phyloP scores from a whole-genome alignment of 2,888 invertebrate species.

The Candidula unifasciata region DNA sequence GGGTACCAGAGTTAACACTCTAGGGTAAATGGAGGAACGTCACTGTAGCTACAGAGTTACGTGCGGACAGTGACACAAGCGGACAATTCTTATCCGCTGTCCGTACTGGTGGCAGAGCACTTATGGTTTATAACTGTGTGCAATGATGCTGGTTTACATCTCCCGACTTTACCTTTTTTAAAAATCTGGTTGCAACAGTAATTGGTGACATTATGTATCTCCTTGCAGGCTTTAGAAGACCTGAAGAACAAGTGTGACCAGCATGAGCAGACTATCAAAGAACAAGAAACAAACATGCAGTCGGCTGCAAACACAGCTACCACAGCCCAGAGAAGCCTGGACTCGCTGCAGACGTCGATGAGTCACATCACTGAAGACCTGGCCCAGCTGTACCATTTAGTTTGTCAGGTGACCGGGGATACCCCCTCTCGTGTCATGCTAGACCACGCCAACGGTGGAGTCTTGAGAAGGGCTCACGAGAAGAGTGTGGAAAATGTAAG shows the following conservation, averaged over 20 bases:
- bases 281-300: slow-evolving; percentile 86
- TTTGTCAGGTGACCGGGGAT: slow-evolving; percentile 97
- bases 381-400: slow-evolving; percentile 96
- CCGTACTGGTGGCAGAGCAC: too few relatives aligned
- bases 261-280: slow-evolving; percentile 85
- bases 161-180: too few relatives aligned
- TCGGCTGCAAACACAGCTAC: slow-evolving; percentile 85
- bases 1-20: too few relatives aligned
- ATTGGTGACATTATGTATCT: slow-evolving; percentile 17
- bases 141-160: too few relatives aligned
- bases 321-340: slow-evolving; percentile 79
- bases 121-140: too few relatives aligned
- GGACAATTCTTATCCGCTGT: too few relatives aligned
- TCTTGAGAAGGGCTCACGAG: slow-evolving; percentile 57
- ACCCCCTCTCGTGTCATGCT: slow-evolving; percentile 89
- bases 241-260: slow-evolving; percentile 86
- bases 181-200: too few relatives aligned
- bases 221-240: slow-evolving; percentile 84
- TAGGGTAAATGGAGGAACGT: too few relatives aligned
- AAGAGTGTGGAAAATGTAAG: slow-evolving; percentile 52
- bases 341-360: slow-evolving; percentile 84
- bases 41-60: too few relatives aligned
- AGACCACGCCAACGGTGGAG: slow-evolving; percentile 86
- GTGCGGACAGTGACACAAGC: too few relatives aligned
- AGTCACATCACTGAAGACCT: slow-evolving; percentile 93